Evolutionary conservation across 2,888 invertebrate species (phyloP).

Genomic region (Euzetes globulus): DNA sequence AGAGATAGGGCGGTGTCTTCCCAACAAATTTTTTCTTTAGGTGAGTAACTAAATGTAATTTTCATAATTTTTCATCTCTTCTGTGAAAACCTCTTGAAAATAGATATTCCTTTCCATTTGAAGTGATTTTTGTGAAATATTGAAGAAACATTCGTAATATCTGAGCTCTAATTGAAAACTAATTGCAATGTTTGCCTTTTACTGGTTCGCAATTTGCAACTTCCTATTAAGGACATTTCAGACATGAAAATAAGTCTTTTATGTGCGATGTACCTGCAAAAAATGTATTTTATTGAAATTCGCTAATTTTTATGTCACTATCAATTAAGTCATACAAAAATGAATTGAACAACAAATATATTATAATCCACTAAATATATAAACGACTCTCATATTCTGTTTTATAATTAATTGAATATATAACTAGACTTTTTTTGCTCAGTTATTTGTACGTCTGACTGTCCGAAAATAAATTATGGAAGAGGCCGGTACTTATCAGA

Average conservation of each 20-base stretch:
- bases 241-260: neutral
- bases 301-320: too few species aligned
- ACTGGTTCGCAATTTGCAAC: neutral
- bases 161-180: neutral
- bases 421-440: neutral
- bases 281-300: neutral
- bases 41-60: neutral
- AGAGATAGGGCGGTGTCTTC: conserved; percentile 19
- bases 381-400: too few species aligned
- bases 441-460: too few species aligned
- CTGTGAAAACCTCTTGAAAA: neutral
- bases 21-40: neutral
- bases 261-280: neutral
- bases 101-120: neutral
- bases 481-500: conserved; percentile 22
- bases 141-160: neutral
- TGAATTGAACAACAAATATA: too few species aligned
- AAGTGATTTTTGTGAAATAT: neutral
- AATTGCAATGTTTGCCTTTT: neutral
- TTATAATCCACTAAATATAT: too few species aligned
- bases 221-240: neutral
- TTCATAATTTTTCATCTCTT: neutral
- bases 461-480: neutral
- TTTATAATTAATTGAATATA: too few species aligned
- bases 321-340: too few species aligned